phyloP scores from a whole-genome alignment of 2,797 vertebrate genomes.

The Clarias pachynema region DNA sequence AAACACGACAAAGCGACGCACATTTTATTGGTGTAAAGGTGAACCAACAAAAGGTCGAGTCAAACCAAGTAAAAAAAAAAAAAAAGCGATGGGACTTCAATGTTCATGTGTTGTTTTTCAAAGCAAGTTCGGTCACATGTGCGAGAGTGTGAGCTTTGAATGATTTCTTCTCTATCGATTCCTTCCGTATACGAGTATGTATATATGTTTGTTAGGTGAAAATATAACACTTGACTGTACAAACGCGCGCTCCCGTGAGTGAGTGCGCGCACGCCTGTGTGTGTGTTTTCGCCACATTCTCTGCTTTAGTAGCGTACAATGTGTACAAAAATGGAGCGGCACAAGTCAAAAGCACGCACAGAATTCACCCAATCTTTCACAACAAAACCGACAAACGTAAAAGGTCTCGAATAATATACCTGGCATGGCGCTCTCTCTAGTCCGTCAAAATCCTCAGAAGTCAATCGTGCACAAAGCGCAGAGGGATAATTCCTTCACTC shows the following conservation, averaged over 20 bases:
- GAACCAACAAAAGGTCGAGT: constrained; percentile 18
- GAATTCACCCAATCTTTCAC: background rate
- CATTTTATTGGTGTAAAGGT: background rate
- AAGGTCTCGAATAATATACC: constrained; percentile 60
- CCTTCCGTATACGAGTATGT: too few species aligned
- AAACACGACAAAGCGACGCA: background rate
- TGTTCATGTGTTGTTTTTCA: background rate
- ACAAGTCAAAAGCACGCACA: background rate
- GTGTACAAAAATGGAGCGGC: constrained; percentile 9
- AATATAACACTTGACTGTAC: background rate
- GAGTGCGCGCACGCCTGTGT: background rate
- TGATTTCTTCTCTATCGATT: background rate
- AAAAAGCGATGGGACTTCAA: background rate
- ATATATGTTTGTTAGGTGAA: background rate
- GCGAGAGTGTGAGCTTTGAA: too few species aligned
- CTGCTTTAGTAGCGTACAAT: background rate
- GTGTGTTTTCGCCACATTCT: background rate
- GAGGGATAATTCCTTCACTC: constrained; percentile 47
- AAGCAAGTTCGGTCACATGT: background rate
- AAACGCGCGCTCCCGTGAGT: background rate
- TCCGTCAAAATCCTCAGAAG: constrained; percentile 49
- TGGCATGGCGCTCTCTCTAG: constrained; percentile 71
- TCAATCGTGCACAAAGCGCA: constrained; percentile 38
- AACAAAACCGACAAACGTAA: background rate
- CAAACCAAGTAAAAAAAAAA: background rate